Percentiles rank a stretch among this genome's conserved stretches.
Evolutionary conservation across 2,113 vertebrate species (phyloP).

Genomic region (Ibidorhyncha struthersii): DNA sequence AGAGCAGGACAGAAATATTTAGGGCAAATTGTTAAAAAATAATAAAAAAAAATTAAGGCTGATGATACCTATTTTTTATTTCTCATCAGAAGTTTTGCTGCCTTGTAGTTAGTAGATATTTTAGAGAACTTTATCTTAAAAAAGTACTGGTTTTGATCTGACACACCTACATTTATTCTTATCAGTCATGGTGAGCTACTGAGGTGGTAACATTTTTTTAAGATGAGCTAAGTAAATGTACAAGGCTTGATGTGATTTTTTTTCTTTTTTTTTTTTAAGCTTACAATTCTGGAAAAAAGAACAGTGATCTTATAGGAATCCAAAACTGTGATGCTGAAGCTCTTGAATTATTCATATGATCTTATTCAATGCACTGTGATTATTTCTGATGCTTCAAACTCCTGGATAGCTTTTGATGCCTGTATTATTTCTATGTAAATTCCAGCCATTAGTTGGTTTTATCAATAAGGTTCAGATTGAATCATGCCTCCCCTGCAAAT

Average conservation of each 20-base stretch:
- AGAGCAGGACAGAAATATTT: background rate
- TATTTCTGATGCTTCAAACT: conserved; percentile 59
- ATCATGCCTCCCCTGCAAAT: conserved; percentile 42
- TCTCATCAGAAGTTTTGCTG: background rate
- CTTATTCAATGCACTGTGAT: conserved; percentile 49
- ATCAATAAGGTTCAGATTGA: conserved; percentile 59
- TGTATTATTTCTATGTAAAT: conserved; percentile 67
- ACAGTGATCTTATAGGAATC: conserved; percentile 34
- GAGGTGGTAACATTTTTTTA: background rate
- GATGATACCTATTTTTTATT: background rate
- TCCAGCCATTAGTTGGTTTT: conserved; percentile 53
- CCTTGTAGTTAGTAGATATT: background rate
- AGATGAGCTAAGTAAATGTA: background rate
- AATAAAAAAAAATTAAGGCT: background rate
- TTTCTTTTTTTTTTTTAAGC: background rate
- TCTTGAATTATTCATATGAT: conserved; percentile 62
- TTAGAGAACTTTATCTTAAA: background rate
- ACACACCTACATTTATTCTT: background rate
- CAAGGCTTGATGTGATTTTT: background rate
- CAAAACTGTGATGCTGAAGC: conserved; percentile 14
- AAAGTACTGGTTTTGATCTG: background rate
- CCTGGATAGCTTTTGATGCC: conserved; percentile 61
- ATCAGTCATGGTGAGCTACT: background rate
- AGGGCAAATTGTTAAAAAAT: background rate
- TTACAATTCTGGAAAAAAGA: background rate